Base-by-base conservation (phyloP, 2,797 vertebrate genomes). In the Sphaeramia orbicularis region DNA sequence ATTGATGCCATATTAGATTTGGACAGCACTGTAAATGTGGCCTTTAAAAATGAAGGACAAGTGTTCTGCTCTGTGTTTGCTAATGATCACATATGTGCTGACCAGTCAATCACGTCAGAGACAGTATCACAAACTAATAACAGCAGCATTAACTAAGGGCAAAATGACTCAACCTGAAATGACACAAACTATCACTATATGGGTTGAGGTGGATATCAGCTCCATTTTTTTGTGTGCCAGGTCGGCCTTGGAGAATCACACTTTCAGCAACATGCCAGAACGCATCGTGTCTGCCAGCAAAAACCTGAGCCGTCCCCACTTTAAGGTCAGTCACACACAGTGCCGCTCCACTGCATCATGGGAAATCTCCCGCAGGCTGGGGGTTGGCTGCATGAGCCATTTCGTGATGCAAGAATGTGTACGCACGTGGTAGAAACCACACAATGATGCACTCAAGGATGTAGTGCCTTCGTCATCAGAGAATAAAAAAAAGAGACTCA, bases 191-290 rank as follows among this genome's bases (percentile, higher is more conserved):
- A 19, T 27, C 38, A 63, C 56, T 54, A 47, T 65, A 21, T 37
- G 67, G 57, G 64, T 53, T 36, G 44, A 87, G 65, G 65, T 47
- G 10, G 55, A 69, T 65, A 75, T 81, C 62, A 36, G 59, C 59
- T 72, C 37, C 1, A 2, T 4, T 42, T 35, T 63, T 66, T 13
- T 36, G 51, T 55, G 76, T 11, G 65, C 69, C 60, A 81, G 83
- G 76, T 84, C 30, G 54, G 75, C 75, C 80, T 83, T 41, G 9
- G 81, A 89, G 83, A 87, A 85, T 86, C 86, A 80, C 86, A 88
- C 83, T 88, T 89, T 87, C 69, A 88, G 85, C 84, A 84, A 84
- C 83, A 87, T 88, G 91, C 89, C 88, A 91, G 75, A 74, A 79
- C 47, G 27, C 76, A 90, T 91, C 71, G 74, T 65, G 61, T 91